Evolutionary conservation across 2,888 invertebrate species (phyloP), one percentile per base, ranked within the genome.

Genomic region (Liodrosophila aerea): DNA sequence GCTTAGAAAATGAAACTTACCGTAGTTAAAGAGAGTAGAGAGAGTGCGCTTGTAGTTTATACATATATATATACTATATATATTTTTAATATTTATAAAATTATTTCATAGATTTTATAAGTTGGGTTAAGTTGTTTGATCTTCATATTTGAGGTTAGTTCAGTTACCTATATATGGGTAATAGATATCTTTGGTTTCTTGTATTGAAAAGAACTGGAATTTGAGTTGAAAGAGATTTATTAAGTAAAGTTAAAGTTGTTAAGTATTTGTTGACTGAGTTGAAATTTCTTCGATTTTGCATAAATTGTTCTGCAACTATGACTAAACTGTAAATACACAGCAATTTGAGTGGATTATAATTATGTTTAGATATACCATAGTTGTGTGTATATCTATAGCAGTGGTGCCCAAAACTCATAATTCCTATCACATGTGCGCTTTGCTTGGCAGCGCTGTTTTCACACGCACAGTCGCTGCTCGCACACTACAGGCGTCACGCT

Each of bases 171-270:
- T 75, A 72, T 75, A 71, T 61, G 61, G 75, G 45, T 62, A 59
- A 73, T 50, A 47, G 53, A 31, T 54, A 33, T 33, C 18, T 52
- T 31, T 33, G 30, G 18, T 40, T 57, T 46, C 15, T 62, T 58
- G 27, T 75, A 73, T 73, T n/a, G 59, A 83, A 85, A 83, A 83
- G 82, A 83, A 83, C 85, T 83, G 85, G 85, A 82, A 82, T 76
- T 75, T 70, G 85, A 82, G 82, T 82, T 78, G 78, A 82, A 84
- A 84, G 82, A 82, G 85, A 71, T 82, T 81, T 82, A 82, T 82
- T 82, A 84, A 82, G 76, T 80, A 74, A 83, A 80, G 74, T 78
- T 70, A 62, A 83, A 78, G 84, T 64, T 45, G 65, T 74, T 76
- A 74, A 76, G 63, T 72, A 74, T 63, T 39, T 39, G 18, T 37